Percentiles rank a stretch among this genome's conserved stretches.
phyloP scores from a whole-genome alignment of 2,797 vertebrate genomes.

The Erpetoichthys calabaricus region DNA sequence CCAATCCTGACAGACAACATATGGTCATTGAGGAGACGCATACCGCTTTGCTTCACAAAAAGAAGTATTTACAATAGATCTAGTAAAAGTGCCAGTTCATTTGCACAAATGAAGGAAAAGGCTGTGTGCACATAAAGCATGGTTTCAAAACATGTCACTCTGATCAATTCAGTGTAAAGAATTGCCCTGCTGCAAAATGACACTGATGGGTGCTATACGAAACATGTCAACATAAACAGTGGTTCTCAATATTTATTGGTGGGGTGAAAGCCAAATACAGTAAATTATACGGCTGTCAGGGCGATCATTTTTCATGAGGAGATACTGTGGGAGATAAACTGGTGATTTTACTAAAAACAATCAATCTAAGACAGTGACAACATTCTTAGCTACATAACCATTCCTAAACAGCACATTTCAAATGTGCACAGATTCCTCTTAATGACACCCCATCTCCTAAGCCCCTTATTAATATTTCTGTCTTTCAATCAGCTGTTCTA shows the following conservation, averaged over 20 bases:
- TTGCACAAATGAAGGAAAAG: slow-evolving; percentile 15
- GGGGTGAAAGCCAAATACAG: slow-evolving; percentile 49
- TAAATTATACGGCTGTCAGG: slow-evolving; percentile 51
- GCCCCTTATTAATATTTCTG: no score
- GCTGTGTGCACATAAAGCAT: slow-evolving; percentile 7
- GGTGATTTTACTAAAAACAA: slow-evolving; percentile 39
- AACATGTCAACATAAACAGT: slow-evolving; percentile 29
- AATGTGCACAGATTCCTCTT: background rate
- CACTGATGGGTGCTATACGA: slow-evolving; percentile 37
- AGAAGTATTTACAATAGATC: slow-evolving; percentile 12
- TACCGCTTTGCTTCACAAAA: background rate
- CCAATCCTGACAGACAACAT: slow-evolving; percentile 23
- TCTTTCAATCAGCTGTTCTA: no score
- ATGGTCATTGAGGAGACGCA: slow-evolving; percentile 15
- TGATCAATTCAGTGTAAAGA: slow-evolving; percentile 12
- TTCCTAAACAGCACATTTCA: slow-evolving; percentile 20
- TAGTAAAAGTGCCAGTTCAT: slow-evolving; percentile 17
- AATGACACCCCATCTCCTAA: no score
- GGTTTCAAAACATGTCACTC: slow-evolving; percentile 10
- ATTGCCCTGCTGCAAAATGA: slow-evolving; percentile 19
- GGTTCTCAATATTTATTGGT: slow-evolving; percentile 45
- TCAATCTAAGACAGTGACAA: slow-evolving; percentile 41
- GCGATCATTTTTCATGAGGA: slow-evolving; percentile 45
- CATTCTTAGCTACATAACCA: slow-evolving; percentile 28
- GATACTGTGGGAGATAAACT: slow-evolving; percentile 42